Base-by-base conservation (phyloP, 2,797 vertebrate species). In the Heteromormyrus szaboi region DNA sequence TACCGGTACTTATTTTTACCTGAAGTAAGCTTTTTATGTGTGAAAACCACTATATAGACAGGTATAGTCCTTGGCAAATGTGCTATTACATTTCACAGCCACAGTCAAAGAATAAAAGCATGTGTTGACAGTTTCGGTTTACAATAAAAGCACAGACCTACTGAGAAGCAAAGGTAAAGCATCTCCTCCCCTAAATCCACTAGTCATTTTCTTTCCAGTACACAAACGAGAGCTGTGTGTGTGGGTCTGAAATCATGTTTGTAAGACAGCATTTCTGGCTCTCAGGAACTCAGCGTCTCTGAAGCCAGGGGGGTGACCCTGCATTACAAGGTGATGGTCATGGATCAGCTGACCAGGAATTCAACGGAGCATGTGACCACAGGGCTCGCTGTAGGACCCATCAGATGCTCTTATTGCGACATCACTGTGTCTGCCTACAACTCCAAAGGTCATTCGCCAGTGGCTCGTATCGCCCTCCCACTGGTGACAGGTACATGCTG, bases 281-380 rank as follows among this genome's bases (percentile, higher is more conserved):
- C 89, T 0, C 91, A 97, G 96, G 91, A 92, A 8, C 68, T 93
- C 90, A 94, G 91, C 22, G 0, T 0, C 4, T 19, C 86, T 0
- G 93, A 95, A 88, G 93, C 93, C 0, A 92, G 93, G 91, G 96
- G 95, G 0, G 85, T n/a, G 22, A 94, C 94, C 91, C 92, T 92
- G 86, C 2, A 46, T 3, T 96, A 96, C 87, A 83, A 0, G 0
- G 93, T 97, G 91, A 92, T 89, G 46, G 90, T 95, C 5, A 44
- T 90, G 79, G 85, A 90, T 1, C 83, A 88, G 29, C 88, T 0
- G 3, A 19, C 0, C 4, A 7, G 0, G 22, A 91, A 33, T 25
- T 19, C 37, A 8, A 19, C 33, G 6, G 81, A 33, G 41, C 7
- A 1, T 3, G 9, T 0, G 14, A 29, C 44, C 41, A 29, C 6